A percentile compares a stretch with the other conserved stretches of the same genome.
Conservation (phyloP, 2,888 invertebrate genomes). For the Rhamnusium bicolor region DNA sequence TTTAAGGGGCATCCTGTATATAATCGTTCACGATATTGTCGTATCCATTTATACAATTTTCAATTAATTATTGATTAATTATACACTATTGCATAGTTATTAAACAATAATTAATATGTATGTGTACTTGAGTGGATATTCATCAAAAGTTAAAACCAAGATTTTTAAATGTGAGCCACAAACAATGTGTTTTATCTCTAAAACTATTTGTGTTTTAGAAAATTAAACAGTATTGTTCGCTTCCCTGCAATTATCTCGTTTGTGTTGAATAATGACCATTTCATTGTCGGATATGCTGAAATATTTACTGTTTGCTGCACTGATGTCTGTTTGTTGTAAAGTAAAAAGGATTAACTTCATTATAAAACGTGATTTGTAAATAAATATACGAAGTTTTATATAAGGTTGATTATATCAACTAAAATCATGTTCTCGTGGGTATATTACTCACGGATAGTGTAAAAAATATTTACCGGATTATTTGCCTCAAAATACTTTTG, state of each 20-base stretch:
- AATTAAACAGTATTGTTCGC: background rate
- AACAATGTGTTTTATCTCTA: background rate
- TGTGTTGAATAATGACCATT: slow-evolving; percentile 14
- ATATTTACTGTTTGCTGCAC: slow-evolving; percentile 10
- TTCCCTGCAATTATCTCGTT: slow-evolving; percentile 2
- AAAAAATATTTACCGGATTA: too few species aligned
- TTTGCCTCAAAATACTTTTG: too few species aligned
- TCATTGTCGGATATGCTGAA: slow-evolving; percentile 5
- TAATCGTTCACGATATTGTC: too few species aligned
- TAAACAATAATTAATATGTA: background rate
- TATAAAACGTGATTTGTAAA: background rate
- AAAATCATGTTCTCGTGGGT: too few species aligned
- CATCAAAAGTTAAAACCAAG: background rate
- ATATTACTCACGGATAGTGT: too few species aligned
- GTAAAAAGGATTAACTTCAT: background rate
- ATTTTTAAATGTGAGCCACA: background rate
- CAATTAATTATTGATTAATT: too few species aligned
- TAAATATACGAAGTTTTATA: too few species aligned
- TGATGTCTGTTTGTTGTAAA: background rate
- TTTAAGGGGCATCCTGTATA: too few species aligned
- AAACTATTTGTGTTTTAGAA: slow-evolving; percentile 5
- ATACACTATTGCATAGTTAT: too few species aligned
- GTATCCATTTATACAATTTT: too few species aligned
- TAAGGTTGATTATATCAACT: too few species aligned
- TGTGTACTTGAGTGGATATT: background rate